Evolutionary conservation across 2,888 invertebrate genomes (phyloP).

Genomic region (Xestia c-nigrum): DNA sequence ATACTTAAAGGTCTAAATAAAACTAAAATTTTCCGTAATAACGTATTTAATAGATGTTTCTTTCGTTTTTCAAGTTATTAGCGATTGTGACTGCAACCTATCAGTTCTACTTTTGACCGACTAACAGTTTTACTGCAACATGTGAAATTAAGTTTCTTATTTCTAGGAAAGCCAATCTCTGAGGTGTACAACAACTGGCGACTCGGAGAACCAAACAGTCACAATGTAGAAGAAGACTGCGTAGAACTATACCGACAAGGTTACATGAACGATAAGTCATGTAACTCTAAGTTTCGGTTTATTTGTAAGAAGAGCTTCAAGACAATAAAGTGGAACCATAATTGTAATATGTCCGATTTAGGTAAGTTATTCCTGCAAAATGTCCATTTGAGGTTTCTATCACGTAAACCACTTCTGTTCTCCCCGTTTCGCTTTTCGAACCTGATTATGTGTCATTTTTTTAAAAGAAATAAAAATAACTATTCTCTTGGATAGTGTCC

Average conservation of each 20-base stretch:
- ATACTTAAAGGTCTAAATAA: not conserved
- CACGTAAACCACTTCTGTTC: not conserved
- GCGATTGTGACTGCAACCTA: not conserved
- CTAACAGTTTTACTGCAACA: not conserved
- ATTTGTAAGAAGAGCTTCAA: slow-evolving; percentile 80
- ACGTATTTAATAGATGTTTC: not conserved
- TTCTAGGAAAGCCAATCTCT: slow-evolving; percentile 6
- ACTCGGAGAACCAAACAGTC: not conserved
- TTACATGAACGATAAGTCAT: slow-evolving; percentile 75
- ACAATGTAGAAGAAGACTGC: slow-evolving; percentile 73
- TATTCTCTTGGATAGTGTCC: not conserved
- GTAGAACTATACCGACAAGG: slow-evolving; percentile 68
- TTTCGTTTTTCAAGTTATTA: not conserved
- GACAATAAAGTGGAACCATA: slow-evolving; percentile 76
- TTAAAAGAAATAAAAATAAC: not conserved
- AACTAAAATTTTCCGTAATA: not conserved
- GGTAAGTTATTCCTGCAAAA: slow-evolving; percentile 63
- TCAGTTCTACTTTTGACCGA: not conserved
- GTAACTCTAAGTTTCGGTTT: slow-evolving; percentile 73
- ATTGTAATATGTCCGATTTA: slow-evolving; percentile 76
- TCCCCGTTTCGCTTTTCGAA: not conserved
- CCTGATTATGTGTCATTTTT: not conserved
- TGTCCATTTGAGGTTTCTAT: not conserved
- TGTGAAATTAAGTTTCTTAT: too few species aligned
- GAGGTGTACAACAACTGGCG: slow-evolving; percentile 14